Conservation (phyloP, 1,140 invertebrate species). For the Maconellicoccus hirsutus region DNA sequence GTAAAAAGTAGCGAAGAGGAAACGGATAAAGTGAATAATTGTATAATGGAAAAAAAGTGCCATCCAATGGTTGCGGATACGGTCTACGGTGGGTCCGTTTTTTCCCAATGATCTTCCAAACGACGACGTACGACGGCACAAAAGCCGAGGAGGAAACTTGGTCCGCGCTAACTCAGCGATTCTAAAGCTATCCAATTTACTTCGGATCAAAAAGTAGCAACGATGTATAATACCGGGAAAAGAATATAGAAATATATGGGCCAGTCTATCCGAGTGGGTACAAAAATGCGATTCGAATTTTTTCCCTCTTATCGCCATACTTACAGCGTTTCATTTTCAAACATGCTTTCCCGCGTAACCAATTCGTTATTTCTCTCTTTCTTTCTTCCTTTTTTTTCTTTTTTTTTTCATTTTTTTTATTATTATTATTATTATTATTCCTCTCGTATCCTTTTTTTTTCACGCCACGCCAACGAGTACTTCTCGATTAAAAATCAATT, state of each 20-base stretch:
- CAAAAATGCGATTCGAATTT: neutral
- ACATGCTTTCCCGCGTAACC: too few relatives aligned
- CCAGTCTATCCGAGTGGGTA: constrained; percentile 11
- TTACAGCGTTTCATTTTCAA: too few relatives aligned
- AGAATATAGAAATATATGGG: constrained; percentile 22
- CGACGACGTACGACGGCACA: neutral
- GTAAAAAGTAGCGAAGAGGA: constrained; percentile 22
- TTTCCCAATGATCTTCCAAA: constrained; percentile 6
- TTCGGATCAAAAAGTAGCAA: constrained; percentile 21
- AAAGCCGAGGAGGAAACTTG: neutral
- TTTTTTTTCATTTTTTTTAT: too few relatives aligned
- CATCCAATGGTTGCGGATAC: constrained; percentile 17
- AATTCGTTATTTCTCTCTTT: too few relatives aligned
- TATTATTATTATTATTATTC: too few relatives aligned
- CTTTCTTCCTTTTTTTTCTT: too few relatives aligned
- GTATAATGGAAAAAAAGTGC: constrained; percentile 18
- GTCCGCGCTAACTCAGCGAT: constrained; percentile 19
- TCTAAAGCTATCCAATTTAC: constrained; percentile 21
- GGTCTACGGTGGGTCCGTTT: constrained; percentile 16
- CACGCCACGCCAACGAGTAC: too few relatives aligned
- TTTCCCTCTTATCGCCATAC: too few relatives aligned
- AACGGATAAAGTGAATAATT: constrained; percentile 21
- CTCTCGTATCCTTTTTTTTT: too few relatives aligned
- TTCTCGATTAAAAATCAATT: too few relatives aligned
- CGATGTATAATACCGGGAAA: constrained; percentile 15